Base-by-base conservation (phyloP, 2,888 invertebrate species). In the Ischnura elegans region DNA sequence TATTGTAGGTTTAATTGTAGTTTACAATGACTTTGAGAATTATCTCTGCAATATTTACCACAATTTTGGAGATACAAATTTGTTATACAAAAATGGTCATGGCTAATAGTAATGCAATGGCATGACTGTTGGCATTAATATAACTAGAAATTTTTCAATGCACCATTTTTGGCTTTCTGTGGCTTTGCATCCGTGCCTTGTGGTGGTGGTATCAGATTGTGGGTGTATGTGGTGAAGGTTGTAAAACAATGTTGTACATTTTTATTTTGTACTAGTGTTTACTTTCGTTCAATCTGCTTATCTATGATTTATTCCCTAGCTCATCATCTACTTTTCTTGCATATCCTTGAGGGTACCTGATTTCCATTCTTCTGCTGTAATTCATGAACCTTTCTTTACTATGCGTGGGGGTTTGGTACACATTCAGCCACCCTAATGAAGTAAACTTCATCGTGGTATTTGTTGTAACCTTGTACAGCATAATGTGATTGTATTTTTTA, bases 191-290 rank as follows among this genome's bases (percentile, higher is more conserved):
- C 2, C 8, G 4, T 76, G 29, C 25, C 13, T 76, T 76, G 61
- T 61, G 76, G 76, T 76, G 76, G n/a, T 36, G n/a, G 66, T 66
- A 29, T 19, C 10, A 4, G 25, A 16, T 36, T 13, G 29, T 76
- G 36, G 76, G 76, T 76, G 25, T 76, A 36, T 76, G 76, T 76
- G 76, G 76, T 76, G 76, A n/a, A 29, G 76, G 76, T 76, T 76
- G 10, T 76, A 76, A 36, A 36, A 16, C 29, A 76, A 10, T 76
- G 76, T 36, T 13, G 25, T 29, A 10, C 10, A 36, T 36, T 76
- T 36, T 76, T 76, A n/a, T n/a, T 76, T 36, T 13, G 36, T 16
- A 36, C 36, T 76, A 10, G 10, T 76, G 21, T 76, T 36, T 25
- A 61, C 25, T 5, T 36, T 76, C 5, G n/a, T 61, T 25, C n/a